These are phyloP conservation scores for Camponotus vicinus DNA, from an alignment of 1,140 invertebrate genomes.

Conservation along the genomic window DNA sequence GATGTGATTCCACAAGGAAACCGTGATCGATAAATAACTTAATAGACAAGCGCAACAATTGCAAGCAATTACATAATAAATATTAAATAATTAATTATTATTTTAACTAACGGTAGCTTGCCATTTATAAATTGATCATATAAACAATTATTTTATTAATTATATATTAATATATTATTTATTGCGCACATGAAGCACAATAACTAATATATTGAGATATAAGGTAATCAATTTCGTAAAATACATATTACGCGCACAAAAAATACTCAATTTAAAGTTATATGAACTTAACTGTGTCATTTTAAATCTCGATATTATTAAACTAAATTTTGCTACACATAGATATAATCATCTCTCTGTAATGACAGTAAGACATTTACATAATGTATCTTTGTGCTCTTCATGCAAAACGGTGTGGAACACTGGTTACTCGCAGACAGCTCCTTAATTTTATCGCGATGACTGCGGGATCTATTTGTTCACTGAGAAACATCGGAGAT, in stretches of 20 bases:
- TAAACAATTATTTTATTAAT: conserved; percentile 39
- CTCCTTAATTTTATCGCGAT: conserved; percentile 79
- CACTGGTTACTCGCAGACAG: conserved; percentile 30
- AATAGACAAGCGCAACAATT: background rate
- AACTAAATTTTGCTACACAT: conserved; percentile 14
- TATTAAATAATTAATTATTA: conserved; percentile 19
- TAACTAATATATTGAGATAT: background rate
- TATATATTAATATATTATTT: conserved; percentile 7
- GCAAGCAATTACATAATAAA: background rate
- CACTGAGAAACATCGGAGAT: conserved; percentile 73
- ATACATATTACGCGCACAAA: background rate
- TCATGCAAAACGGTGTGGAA: conserved; percentile 25
- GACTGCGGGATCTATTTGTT: conserved; percentile 78
- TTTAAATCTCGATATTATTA: background rate
- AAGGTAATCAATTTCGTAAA: background rate
- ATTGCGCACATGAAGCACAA: background rate
- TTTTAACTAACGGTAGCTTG: conserved; percentile 5
- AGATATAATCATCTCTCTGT: background rate
- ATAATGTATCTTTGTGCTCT: conserved; percentile 18
- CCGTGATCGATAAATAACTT: background rate
- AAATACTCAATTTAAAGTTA: background rate
- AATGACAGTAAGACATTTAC: background rate
- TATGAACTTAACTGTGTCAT: background rate
- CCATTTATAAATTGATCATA: conserved; percentile 16
- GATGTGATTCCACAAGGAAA: background rate